phyloP scores from a whole-genome alignment of 2,888 invertebrate species.

The Argynnis bischoffii region DNA sequence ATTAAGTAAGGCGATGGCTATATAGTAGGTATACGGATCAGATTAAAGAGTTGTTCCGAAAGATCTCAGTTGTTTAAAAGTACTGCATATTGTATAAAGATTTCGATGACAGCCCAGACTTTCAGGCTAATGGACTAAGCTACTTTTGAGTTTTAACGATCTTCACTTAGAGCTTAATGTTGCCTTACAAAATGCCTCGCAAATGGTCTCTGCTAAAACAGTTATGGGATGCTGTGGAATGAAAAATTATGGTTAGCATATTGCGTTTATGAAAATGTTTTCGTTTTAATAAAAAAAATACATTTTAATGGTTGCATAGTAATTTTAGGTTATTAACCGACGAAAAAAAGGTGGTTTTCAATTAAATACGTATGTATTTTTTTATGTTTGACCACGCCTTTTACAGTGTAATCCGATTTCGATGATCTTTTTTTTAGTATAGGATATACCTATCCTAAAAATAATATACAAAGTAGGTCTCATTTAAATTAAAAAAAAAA shows the following conservation, averaged over 20 bases:
- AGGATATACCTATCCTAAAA: no score
- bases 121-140: conserved; percentile 70
- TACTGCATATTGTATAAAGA: conserved; percentile 48
- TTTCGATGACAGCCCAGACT: conserved; percentile 48
- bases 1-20: no score
- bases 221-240: conserved; percentile 34
- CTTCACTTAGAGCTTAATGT: conserved; percentile 69
- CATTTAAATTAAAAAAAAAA: no score
- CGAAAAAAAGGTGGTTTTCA: no score
- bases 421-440: no score
- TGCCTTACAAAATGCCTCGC: conserved; percentile 61
- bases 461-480: no score
- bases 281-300: not conserved
- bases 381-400: no score
- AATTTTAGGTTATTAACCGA: no score
- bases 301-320: not conserved
- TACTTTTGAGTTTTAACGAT: conserved; percentile 76
- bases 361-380: no score
- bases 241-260: conserved; percentile 36
- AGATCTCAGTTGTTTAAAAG: conserved; percentile 30
- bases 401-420: no score
- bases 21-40: not conserved
- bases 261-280: conserved; percentile 1
- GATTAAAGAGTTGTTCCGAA: conserved; percentile 10
- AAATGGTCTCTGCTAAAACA: conserved; percentile 51